Evolutionary conservation across 2,888 invertebrate species (phyloP), one percentile per base, ranked within the genome.

Genomic region (Steromphala cineraria): DNA sequence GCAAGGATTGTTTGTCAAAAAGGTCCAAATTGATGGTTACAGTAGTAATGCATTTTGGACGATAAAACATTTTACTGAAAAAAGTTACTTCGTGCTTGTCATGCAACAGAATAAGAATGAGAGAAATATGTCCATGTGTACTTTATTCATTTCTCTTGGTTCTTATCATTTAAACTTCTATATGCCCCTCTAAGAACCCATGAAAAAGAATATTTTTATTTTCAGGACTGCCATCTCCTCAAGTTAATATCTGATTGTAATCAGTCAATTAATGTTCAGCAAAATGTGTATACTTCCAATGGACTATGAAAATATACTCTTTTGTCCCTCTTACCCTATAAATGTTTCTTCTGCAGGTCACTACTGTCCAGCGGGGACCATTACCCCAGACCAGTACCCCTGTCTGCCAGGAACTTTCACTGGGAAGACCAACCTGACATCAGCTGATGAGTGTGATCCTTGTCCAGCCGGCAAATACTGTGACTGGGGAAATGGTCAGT

Each of bases 351-450:
- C 81, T 83, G 15, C 78, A 91, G 92, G 92, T 75, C 88, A 92
- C 82, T 93, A 90, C 87, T 93, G 93, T 81, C 92, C 92, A 7
- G 85, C 86, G 67, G 91, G 92, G 3, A 91, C 92, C 0, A 87
- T 90, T 3, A 84, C 86, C 10, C 80, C 80, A 10, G 88, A 91
- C 80, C 90, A 91, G 88, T 91, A 85, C 78, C 90, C 90, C 4
- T 93, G 93, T 85, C 85, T 87, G 71, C 91, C 92, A 36, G 93
- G 93, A 53, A 91, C 92, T 10, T 90, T 86, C 82, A 89, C 90
- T 24, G 87, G 88, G 8, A 79, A 81, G 5, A 90, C 89, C 15
- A 89, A 91, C 79, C 86, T 92, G 53, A 89, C 87, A 7, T 85
- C 89, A 36, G 88, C 91, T 40, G 90, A 91, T 28, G 91, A 92